Evolutionary conservation across 2,888 invertebrate species (phyloP).

Genomic region (Apotomis betuletana): DNA sequence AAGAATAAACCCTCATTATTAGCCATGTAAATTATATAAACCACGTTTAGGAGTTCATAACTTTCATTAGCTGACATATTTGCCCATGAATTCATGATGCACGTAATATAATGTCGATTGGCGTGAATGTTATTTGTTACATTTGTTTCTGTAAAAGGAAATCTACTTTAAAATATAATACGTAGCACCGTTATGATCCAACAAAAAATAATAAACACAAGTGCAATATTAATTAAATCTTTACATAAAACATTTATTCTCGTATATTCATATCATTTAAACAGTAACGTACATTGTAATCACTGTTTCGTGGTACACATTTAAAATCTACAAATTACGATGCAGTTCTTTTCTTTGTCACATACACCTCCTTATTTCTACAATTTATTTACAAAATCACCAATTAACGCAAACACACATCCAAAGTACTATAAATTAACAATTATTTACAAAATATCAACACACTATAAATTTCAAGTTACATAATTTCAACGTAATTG

Average conservation of each 20-base stretch:
- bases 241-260: conserved; percentile 42
- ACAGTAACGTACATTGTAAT: conserved; percentile 32
- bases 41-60: too few species aligned
- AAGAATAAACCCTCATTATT: too few species aligned
- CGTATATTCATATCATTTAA: conserved; percentile 32
- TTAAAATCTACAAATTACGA: conserved; percentile 20
- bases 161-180: conserved; percentile 41
- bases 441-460: conserved; percentile 68
- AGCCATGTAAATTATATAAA: too few species aligned
- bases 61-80: too few species aligned
- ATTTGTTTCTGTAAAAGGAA: neutral
- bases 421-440: conserved; percentile 74
- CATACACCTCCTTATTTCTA: conserved; percentile 44
- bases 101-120: neutral
- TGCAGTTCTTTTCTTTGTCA: conserved; percentile 38
- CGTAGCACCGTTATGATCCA: conserved; percentile 70
- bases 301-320: conserved; percentile 1
- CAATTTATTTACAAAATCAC: conserved; percentile 54
- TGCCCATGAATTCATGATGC: neutral
- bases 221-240: conserved; percentile 42
- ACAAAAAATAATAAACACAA: conserved; percentile 47
- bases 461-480: conserved; percentile 51
- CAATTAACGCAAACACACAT: conserved; percentile 50
- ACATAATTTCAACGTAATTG: conserved; percentile 56
- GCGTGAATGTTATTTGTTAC: neutral